A percentile compares a stretch with the other conserved stretches of the same genome.
These are phyloP conservation scores for Solea solea DNA, from an alignment of 2,113 vertebrate species.

Conservation along the genomic window DNA sequence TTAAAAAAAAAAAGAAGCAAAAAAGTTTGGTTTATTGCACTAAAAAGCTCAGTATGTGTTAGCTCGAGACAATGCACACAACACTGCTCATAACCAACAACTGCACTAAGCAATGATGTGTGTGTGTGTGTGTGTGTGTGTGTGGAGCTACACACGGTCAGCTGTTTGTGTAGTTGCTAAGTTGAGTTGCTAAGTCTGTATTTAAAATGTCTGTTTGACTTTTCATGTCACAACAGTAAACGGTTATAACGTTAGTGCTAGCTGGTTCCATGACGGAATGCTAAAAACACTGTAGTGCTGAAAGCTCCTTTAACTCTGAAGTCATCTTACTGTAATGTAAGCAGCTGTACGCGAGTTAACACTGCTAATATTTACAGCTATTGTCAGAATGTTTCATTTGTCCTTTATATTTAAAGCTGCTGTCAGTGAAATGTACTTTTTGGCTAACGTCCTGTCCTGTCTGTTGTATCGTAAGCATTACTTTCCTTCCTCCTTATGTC, in stretches of 20 bases:
- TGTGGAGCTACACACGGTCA: too few species aligned
- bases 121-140: too few species aligned
- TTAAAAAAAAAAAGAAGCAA: background rate
- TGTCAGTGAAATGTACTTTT: background rate
- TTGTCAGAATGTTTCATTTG: background rate
- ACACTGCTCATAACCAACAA: background rate
- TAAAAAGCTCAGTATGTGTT: background rate
- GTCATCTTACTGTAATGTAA: background rate
- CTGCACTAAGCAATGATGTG: background rate
- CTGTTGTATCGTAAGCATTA: too few species aligned
- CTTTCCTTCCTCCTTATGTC: too few species aligned
- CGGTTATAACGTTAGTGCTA: background rate
- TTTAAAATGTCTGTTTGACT: background rate
- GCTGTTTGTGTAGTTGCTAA: background rate
- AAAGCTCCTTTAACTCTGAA: background rate
- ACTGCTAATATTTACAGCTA: background rate
- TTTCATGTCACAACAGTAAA: background rate
- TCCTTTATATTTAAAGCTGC: too few species aligned
- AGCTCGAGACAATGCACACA: background rate
- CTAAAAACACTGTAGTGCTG: background rate
- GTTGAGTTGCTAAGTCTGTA: background rate
- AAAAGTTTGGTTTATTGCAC: background rate
- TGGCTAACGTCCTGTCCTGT: background rate
- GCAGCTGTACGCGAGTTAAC: background rate
- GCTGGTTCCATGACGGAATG: background rate